Percentiles rank a stretch among this genome's conserved stretches.
Evolutionary conservation across 2,797 vertebrate species (phyloP).

Genomic region (Lithobates sylvaticus): DNA sequence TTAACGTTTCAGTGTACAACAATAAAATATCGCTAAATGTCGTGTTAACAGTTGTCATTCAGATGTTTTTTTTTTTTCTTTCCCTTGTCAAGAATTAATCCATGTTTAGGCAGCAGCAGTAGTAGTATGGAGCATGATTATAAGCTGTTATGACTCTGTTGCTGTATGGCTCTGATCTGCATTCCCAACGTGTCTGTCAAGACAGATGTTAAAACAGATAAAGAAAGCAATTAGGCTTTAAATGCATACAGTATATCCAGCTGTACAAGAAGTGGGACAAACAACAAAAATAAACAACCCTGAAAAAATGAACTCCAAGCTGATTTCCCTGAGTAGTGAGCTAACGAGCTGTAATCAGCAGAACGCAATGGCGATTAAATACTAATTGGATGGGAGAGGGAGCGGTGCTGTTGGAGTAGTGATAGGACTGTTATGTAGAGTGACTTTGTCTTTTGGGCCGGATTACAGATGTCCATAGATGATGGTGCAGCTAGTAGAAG

Average conservation of each 20-base stretch:
- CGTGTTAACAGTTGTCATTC: too few relatives aligned
- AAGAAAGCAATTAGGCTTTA: conserved; percentile 47
- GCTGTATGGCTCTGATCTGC: neutral
- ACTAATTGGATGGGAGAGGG: conserved; percentile 52
- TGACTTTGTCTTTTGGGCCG: conserved; percentile 17
- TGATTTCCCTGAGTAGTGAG: conserved; percentile 42
- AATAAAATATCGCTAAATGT: too few relatives aligned
- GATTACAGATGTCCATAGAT: conserved; percentile 44
- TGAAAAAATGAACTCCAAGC: conserved; percentile 16
- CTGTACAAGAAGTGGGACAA: conserved; percentile 45
- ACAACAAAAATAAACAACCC: conserved; percentile 19
- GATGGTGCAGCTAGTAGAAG: neutral
- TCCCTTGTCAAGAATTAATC: neutral
- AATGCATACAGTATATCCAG: conserved; percentile 30
- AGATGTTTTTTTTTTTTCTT: neutral
- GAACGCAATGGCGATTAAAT: conserved; percentile 51
- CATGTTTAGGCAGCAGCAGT: neutral
- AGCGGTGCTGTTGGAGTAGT: conserved; percentile 19
- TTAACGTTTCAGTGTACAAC: too few relatives aligned
- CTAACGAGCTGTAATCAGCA: conserved; percentile 55
- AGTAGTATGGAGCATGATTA: neutral
- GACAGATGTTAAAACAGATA: conserved; percentile 20
- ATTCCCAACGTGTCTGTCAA: conserved; percentile 14
- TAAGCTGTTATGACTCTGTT: neutral
- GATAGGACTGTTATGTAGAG: conserved; percentile 19